Conservation (phyloP, 2,797 vertebrate species). For the Brachymystax lenok region DNA sequence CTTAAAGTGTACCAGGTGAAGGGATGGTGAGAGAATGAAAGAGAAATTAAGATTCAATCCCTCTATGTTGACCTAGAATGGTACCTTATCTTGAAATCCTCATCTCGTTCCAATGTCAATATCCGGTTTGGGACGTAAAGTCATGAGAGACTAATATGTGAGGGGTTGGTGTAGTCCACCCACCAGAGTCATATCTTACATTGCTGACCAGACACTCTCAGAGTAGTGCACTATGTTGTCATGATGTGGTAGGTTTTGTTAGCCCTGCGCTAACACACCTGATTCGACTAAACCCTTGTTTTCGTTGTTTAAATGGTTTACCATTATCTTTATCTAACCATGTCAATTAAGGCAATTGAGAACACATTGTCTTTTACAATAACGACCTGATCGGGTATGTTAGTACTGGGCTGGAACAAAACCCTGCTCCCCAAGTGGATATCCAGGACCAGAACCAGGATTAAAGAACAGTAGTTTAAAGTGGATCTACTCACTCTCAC, state of each 20-base stretch:
- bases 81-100: neutral
- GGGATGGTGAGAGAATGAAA: neutral
- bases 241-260: neutral
- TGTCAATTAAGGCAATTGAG: neutral
- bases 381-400: neutral
- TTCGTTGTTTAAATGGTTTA: neutral
- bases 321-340: neutral
- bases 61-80: neutral
- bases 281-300: neutral
- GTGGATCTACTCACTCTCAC: constrained; percentile 85
- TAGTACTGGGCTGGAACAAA: neutral
- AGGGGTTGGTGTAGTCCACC: too few relatives aligned
- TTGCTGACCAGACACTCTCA: too few relatives aligned
- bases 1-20: neutral
- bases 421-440: neutral
- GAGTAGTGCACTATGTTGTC: neutral
- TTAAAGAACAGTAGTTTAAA: neutral
- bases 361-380: neutral
- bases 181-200: too few relatives aligned
- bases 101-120: neutral
- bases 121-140: neutral
- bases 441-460: neutral
- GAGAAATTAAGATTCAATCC: neutral
- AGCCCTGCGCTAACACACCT: neutral
- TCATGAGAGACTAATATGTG: neutral